phyloP scores from a whole-genome alignment of 1,140 invertebrate species.

The Penaeus japonicus region DNA sequence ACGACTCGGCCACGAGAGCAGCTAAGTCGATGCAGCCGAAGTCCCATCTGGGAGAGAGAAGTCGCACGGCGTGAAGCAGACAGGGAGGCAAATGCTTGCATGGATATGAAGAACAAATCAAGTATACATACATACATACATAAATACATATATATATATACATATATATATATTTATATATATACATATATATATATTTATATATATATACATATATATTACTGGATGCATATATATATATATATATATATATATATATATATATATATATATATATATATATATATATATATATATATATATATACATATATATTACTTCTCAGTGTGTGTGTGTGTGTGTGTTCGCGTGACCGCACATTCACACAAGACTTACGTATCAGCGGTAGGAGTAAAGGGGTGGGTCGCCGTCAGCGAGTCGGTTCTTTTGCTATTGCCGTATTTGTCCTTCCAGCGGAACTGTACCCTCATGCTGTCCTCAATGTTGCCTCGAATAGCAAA shows the following conservation, averaged over 20 bases:
- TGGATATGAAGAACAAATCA: background rate
- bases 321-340: too few species aligned
- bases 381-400: too few species aligned
- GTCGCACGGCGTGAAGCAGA: too few species aligned
- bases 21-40: conserved; percentile 12
- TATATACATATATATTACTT: background rate
- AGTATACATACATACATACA: too few species aligned
- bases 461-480: too few species aligned
- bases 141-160: background rate
- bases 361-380: too few species aligned
- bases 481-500: too few species aligned
- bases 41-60: conserved; percentile 7
- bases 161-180: background rate
- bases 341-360: too few species aligned
- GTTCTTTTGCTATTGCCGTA: too few species aligned
- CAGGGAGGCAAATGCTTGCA: background rate
- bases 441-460: too few species aligned
- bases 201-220: background rate
- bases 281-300: background rate
- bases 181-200: background rate
- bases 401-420: too few species aligned
- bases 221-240: background rate
- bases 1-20: background rate
- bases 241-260: background rate
- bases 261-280: background rate